These are phyloP conservation scores for Albula goreensis DNA, from an alignment of 2,113 vertebrate genomes.

Conservation along the genomic window DNA sequence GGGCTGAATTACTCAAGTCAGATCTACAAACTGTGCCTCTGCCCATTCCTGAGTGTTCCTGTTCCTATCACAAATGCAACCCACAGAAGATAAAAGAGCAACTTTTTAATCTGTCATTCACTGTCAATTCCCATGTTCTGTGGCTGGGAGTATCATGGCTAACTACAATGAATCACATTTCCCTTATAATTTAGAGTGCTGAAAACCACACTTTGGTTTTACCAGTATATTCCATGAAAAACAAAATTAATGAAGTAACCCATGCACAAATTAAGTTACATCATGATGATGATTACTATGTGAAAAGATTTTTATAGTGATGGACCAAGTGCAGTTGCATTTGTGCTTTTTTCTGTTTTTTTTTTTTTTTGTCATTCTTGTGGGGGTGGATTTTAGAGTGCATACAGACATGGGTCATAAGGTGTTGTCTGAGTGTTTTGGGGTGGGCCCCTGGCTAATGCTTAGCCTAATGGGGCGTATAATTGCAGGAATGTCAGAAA, in stretches of 20 bases:
- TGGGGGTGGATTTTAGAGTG: not conserved
- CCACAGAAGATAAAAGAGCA: not conserved
- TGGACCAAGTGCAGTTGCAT: not conserved
- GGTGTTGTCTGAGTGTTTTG: not conserved
- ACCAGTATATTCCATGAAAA: not conserved
- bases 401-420: not conserved
- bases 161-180: not conserved
- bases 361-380: not conserved
- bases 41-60: not conserved
- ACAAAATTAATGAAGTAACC: not conserved
- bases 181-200: not conserved
- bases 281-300: not conserved
- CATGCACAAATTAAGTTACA: not conserved
- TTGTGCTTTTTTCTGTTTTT: not conserved
- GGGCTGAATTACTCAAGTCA: not conserved
- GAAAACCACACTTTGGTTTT: not conserved
- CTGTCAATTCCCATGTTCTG: not conserved
- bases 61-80: not conserved
- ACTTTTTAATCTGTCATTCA: not conserved
- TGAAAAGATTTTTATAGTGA: not conserved
- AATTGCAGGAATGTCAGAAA: not conserved
- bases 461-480: not conserved
- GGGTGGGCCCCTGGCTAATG: not conserved
- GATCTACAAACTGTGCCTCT: not conserved
- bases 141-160: not conserved